phyloP scores from a whole-genome alignment of 2,797 vertebrate genomes.

The Sarcoramphus papa region DNA sequence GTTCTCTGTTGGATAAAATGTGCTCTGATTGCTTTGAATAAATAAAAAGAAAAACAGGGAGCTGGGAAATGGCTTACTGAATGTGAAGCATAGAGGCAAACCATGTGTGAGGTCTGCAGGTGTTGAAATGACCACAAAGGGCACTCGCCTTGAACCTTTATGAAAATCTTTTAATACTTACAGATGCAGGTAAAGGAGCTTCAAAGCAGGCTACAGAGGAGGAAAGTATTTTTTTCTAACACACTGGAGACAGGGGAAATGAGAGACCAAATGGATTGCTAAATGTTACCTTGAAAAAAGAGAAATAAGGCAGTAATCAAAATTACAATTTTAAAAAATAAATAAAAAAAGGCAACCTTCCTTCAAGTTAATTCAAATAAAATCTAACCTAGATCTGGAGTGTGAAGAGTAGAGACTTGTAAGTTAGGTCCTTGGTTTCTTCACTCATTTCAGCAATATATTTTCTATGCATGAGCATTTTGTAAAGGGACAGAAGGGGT shows the following conservation, averaged over 20 bases:
- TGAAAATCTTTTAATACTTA: background rate
- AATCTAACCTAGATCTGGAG: background rate
- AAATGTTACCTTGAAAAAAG: background rate
- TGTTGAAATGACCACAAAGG: background rate
- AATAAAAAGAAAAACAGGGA: background rate
- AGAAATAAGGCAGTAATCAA: fast-evolving
- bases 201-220: background rate
- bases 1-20: background rate
- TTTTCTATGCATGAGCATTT: background rate
- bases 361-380: background rate
- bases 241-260: background rate
- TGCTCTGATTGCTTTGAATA: background rate
- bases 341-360: background rate
- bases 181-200: background rate
- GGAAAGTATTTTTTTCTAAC: background rate
- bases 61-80: background rate
- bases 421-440: background rate
- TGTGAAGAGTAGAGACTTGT: background rate
- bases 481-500: background rate
- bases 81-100: background rate
- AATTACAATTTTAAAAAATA: background rate
- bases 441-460: background rate
- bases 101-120: background rate
- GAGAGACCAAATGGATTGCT: background rate
- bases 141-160: background rate